A percentile compares a stretch with the other conserved stretches of the same genome.
Evolutionary conservation across 2,888 invertebrate species (phyloP).

Genomic region (Eledona agricola): DNA sequence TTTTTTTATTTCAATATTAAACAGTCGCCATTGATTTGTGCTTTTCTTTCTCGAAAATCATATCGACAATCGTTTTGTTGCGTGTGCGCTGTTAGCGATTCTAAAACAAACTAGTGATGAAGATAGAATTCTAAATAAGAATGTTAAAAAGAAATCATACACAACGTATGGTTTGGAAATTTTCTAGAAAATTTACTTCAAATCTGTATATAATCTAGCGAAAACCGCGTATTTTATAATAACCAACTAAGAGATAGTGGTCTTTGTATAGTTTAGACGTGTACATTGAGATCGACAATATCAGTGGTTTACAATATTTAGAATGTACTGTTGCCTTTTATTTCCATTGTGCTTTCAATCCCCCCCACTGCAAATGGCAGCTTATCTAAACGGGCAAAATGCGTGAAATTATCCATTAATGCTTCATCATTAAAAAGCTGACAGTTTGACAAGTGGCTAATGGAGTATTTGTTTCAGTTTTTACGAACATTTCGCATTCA

Average conservation of each 20-base stretch:
- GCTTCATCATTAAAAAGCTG: constrained; percentile 42
- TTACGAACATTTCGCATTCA: constrained; percentile 4
- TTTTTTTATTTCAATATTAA: constrained; percentile 33
- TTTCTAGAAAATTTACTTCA: constrained; percentile 15
- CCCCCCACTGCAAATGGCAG: constrained; percentile 43
- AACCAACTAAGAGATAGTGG: constrained; percentile 27
- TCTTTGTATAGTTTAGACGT: constrained; percentile 40
- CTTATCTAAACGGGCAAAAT: constrained; percentile 41
- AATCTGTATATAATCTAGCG: no score
- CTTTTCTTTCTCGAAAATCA: constrained; percentile 29
- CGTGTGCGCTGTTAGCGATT: constrained; percentile 25
- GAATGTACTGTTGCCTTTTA: constrained; percentile 37
- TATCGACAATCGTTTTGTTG: constrained; percentile 43
- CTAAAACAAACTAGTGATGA: constrained; percentile 28
- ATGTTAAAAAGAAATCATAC: constrained; percentile 4
- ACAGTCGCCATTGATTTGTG: constrained; percentile 17
- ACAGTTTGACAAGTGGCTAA: constrained; percentile 42
- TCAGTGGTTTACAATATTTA: constrained; percentile 38
- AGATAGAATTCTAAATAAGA: constrained; percentile 33
- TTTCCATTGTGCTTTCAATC: constrained; percentile 37
- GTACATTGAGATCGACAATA: constrained; percentile 47
- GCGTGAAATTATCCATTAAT: constrained; percentile 47
- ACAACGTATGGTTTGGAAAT: constrained; percentile 12
- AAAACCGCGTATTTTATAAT: constrained; percentile 19
- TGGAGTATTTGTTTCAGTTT: constrained; percentile 13